Percentiles rank a stretch among this genome's conserved stretches.
Conservation (phyloP, 2,113 vertebrate genomes). For the Bos javanicus region DNA sequence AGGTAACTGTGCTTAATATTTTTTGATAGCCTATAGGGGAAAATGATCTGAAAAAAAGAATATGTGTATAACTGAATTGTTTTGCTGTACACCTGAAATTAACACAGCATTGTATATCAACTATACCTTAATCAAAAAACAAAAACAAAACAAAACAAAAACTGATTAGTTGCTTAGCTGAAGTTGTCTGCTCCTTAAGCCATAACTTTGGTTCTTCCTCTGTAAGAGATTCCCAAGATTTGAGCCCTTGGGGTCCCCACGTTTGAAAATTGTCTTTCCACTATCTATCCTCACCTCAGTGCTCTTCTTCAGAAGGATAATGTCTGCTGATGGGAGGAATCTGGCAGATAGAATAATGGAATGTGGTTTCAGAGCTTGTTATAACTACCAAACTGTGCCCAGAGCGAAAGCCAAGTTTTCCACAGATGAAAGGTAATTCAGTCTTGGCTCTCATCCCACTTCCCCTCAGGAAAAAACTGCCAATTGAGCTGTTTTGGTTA, state of each 20-base stretch:
- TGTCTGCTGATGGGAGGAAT: background rate
- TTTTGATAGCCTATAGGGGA: background rate
- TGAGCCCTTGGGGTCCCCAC: background rate
- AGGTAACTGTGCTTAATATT: background rate
- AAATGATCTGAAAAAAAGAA: background rate
- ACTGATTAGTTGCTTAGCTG: background rate
- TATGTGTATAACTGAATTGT: background rate
- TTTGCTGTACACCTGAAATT: background rate
- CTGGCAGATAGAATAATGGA: background rate
- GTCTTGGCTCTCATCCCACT: background rate
- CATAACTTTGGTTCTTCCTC: background rate
- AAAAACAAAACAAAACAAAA: background rate
- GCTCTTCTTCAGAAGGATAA: background rate
- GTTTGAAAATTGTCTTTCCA: background rate
- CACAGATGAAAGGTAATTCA: conserved; percentile 42
- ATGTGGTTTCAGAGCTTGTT: background rate
- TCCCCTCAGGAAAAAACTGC: conserved; percentile 29
- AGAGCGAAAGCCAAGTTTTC: conserved; percentile 11
- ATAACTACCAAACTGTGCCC: background rate
- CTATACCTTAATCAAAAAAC: background rate
- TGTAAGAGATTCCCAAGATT: background rate
- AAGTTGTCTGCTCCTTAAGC: background rate
- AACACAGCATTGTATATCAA: background rate
- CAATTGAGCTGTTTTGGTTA: conserved; percentile 59
- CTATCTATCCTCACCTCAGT: rapidly evolving